Percentiles rank a stretch among this genome's conserved stretches.
Conservation (phyloP, 2,113 vertebrate species). For the Nerophis ophidion region DNA sequence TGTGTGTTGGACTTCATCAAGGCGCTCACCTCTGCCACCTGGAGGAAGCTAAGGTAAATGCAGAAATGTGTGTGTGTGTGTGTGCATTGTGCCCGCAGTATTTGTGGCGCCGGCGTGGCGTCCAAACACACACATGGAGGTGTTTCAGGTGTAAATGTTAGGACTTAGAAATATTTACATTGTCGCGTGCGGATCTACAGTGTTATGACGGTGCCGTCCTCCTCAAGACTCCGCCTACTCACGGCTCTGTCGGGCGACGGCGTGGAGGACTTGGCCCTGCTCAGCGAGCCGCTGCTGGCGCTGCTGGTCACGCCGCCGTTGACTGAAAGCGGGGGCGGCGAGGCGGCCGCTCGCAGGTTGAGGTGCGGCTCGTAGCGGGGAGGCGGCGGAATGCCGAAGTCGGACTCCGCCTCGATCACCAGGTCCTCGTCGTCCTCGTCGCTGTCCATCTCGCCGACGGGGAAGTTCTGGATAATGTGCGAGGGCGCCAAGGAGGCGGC, state of each 20-base stretch:
- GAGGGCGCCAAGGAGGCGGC: constrained; percentile 40
- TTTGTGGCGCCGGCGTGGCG: constrained; percentile 49
- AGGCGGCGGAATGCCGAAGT: constrained; percentile 73
- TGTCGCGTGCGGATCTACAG: constrained; percentile 71
- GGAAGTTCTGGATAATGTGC: constrained; percentile 76
- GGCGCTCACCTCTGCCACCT: constrained; percentile 10
- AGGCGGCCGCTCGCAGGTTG: constrained; percentile 66
- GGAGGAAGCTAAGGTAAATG: constrained; percentile 11
- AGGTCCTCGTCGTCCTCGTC: constrained; percentile 87
- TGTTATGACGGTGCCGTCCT: constrained; percentile 94
- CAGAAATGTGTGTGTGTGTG: not conserved
- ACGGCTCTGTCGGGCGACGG: constrained; percentile 51
- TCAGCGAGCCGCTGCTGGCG: constrained; percentile 58
- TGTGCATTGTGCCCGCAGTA: constrained; percentile 2
- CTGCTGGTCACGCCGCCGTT: constrained; percentile 74
- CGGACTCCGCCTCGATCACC: constrained; percentile 78
- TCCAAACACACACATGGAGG: constrained; percentile 31
- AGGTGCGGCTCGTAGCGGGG: constrained; percentile 78
- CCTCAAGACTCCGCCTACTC: constrained; percentile 77
- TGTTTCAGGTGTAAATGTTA: constrained; percentile 15
- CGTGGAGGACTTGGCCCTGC: constrained; percentile 36
- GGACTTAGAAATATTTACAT: constrained; percentile 14
- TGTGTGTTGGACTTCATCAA: not conserved
- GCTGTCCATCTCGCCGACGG: constrained; percentile 83
- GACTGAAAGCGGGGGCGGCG: constrained; percentile 33